phyloP scores from a whole-genome alignment of 2,113 vertebrate species.

The Tretioscincus oriximinensis region DNA sequence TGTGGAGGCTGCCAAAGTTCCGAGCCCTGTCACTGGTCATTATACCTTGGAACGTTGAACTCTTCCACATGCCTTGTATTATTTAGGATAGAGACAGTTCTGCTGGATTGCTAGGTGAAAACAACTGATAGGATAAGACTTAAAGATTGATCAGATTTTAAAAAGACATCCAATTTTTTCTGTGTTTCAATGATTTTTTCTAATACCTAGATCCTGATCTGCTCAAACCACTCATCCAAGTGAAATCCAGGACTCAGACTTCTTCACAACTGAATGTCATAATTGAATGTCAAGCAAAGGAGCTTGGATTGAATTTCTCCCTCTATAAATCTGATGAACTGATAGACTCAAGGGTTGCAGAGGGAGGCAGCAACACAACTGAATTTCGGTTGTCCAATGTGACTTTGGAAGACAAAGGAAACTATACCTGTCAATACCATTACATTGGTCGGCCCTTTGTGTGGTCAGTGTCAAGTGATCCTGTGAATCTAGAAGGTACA shows the following conservation, averaged over 20 bases:
- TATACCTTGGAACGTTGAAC: too few species aligned
- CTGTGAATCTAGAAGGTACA: not conserved
- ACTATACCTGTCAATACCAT: not conserved
- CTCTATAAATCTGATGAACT: not conserved
- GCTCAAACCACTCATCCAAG: not conserved
- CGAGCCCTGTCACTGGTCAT: too few species aligned
- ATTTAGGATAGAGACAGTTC: too few species aligned
- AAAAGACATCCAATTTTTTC: not conserved
- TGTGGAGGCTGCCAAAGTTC: too few species aligned
- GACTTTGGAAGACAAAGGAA: not conserved
- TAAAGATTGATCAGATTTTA: too few species aligned
- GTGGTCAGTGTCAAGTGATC: constrained; percentile 1
- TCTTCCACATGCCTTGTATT: too few species aligned
- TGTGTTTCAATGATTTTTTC: not conserved
- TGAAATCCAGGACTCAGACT: not conserved
- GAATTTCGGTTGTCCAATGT: not conserved
- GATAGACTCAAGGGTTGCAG: not conserved
- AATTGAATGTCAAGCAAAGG: not conserved
- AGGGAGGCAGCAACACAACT: not conserved
- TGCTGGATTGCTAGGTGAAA: too few species aligned
- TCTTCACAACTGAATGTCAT: not conserved
- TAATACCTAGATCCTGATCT: not conserved
- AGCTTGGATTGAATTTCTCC: not conserved
- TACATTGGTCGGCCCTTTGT: not conserved
- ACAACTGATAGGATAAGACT: too few species aligned